Percentiles rank a stretch among this genome's conserved stretches.
These are phyloP conservation scores for Meteorus cinctellus DNA, from an alignment of 2,888 invertebrate species.

Conservation along the genomic window DNA sequence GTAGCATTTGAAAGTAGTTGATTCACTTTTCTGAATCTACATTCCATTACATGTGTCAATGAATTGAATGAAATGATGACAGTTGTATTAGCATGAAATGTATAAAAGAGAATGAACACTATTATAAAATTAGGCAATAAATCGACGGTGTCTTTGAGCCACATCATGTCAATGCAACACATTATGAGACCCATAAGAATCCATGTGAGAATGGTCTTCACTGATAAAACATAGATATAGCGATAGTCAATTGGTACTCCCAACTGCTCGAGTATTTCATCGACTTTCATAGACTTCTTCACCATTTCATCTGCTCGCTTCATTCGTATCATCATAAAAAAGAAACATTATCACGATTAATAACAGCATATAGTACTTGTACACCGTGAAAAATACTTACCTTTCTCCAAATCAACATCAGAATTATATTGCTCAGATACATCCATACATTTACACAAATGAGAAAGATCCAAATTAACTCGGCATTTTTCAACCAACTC, in stretches of 20 bases:
- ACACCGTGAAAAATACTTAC: neutral
- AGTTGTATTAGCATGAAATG: constrained; percentile 35
- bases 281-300: constrained; percentile 24
- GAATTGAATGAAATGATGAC: neutral
- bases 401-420: constrained; percentile 40
- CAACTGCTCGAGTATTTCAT: constrained; percentile 44
- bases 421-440: neutral
- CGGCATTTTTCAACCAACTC: neutral
- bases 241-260: constrained; percentile 36
- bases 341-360: neutral
- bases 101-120: constrained; percentile 18
- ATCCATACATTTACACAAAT: neutral
- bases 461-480: neutral
- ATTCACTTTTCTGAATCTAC: neutral
- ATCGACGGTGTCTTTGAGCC: constrained; percentile 1
- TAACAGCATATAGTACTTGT: neutral
- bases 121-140: neutral
- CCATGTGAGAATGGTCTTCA: neutral
- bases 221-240: neutral
- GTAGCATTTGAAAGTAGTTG: neutral
- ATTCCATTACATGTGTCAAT: neutral
- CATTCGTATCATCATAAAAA: neutral
- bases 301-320: constrained; percentile 17
- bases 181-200: neutral
- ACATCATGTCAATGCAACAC: neutral